These are phyloP conservation scores for Bothrops jararaca DNA, from an alignment of 2,113 vertebrate species.

Conservation along the genomic window DNA sequence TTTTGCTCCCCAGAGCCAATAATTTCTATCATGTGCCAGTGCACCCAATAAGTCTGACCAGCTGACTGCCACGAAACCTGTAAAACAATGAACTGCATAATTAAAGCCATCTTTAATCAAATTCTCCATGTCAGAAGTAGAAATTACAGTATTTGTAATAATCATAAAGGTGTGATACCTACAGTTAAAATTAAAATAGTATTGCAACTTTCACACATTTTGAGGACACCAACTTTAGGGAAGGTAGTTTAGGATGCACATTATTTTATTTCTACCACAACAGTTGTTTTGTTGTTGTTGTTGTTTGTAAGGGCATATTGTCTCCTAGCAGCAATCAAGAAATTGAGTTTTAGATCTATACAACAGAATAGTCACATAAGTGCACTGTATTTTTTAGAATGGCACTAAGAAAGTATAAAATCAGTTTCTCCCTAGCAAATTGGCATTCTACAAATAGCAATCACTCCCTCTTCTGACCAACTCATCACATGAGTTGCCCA, in stretches of 20 bases:
- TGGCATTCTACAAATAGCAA: not conserved
- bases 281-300: not conserved
- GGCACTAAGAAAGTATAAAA: not conserved
- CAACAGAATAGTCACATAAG: not conserved
- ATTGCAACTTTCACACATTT: not conserved
- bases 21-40: constrained; percentile 91
- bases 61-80: constrained; percentile 90
- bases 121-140: not conserved
- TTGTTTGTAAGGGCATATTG: not conserved
- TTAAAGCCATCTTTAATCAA: not conserved
- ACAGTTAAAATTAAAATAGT: not conserved
- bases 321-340: not conserved
- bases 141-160: not conserved
- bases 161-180: not conserved
- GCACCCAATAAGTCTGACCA: constrained; percentile 84
- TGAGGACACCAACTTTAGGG: not conserved
- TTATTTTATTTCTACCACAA: not conserved
- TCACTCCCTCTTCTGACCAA: not conserved
- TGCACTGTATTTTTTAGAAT: not conserved
- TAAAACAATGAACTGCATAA: not conserved
- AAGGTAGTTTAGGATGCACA: not conserved
- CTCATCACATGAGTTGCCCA: not conserved
- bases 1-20: constrained; percentile 71
- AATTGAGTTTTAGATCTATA: not conserved
- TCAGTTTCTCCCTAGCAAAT: not conserved